phyloP scores from a whole-genome alignment of 2,888 invertebrate genomes.

The Lochmaea capreae region DNA sequence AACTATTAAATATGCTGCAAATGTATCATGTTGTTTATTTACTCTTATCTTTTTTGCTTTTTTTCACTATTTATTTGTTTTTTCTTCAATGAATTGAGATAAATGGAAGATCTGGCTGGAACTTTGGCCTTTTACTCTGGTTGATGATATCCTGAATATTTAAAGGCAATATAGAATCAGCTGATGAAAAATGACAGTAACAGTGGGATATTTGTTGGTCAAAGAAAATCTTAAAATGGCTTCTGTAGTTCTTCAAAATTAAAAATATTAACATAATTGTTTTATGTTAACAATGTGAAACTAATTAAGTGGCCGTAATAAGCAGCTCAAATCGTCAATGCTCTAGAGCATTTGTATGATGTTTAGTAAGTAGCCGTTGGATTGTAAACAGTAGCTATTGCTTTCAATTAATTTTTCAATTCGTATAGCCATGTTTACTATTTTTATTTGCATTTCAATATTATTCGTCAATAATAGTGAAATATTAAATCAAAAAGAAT shows the following conservation, averaged over 20 bases:
- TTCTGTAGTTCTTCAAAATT: constrained; percentile 6
- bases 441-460: neutral
- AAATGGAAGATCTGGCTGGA: too few species aligned
- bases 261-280: neutral
- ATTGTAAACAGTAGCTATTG: neutral
- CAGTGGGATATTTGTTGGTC: constrained; percentile 19
- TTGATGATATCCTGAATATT: neutral
- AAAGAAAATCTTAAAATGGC: constrained; percentile 24
- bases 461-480: neutral
- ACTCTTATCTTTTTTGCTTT: too few species aligned
- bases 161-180: constrained; percentile 6
- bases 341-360: neutral
- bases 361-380: neutral
- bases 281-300: neutral
- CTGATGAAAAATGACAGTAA: constrained; percentile 25
- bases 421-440: neutral
- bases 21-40: too few species aligned
- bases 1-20: too few species aligned
- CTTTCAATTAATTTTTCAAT: neutral
- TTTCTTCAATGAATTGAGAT: too few species aligned
- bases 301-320: neutral
- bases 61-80: too few species aligned
- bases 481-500: neutral
- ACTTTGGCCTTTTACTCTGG: neutral
- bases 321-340: neutral